Base-by-base conservation (phyloP, 2,888 invertebrate genomes). In the Pristionchus arcanus region DNA sequence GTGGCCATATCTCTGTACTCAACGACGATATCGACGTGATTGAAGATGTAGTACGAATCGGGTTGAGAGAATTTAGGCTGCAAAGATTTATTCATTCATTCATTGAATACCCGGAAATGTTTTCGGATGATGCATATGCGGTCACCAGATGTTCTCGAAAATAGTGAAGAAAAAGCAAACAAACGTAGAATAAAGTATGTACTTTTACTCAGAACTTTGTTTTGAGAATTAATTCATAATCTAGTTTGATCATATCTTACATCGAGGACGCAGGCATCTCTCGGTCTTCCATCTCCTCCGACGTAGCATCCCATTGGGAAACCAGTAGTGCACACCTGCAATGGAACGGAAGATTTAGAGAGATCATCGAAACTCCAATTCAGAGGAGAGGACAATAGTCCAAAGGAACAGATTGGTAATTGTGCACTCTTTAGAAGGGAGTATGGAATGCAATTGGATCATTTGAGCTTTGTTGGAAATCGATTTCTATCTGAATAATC, bases 281-380 rank as follows among this genome's bases (percentile, higher is more conserved):
- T 96, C 87, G 95, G 95, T 71, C 94, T 94, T n/a, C 96, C 95
- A 21, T 95, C 96, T 95, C 97, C 96, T 91, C 97, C 97, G 16
- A 97, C 97, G 95, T 97, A 97, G 95, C 99, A 99, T 13, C 99
- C 99, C 97, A 99, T 98, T 0, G 98, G 98, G 95, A 99, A 99
- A 19, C 99, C 98, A 74, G 97, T 98, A 91, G 97, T 97, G 95
- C 99, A 99, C 95, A 94, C 91, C 89, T 90, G 31, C 49, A 81
- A 19, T 31, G 71, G 19, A 28, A 42, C 21, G n/a, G n/a, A n/a
- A 55, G 25, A 59, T 25, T 0, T 15, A 55, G 28, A 84, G 15
- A 63, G 15, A 21, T 63, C n/a, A 16, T 25, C n/a, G 15, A 53
- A 55, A 1, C 42, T 28, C 13, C 19, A 31, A 81, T 7, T 13